These are phyloP conservation scores for Epistrophe grossulariae DNA, from an alignment of 2,888 invertebrate genomes.

Conservation along the genomic window DNA sequence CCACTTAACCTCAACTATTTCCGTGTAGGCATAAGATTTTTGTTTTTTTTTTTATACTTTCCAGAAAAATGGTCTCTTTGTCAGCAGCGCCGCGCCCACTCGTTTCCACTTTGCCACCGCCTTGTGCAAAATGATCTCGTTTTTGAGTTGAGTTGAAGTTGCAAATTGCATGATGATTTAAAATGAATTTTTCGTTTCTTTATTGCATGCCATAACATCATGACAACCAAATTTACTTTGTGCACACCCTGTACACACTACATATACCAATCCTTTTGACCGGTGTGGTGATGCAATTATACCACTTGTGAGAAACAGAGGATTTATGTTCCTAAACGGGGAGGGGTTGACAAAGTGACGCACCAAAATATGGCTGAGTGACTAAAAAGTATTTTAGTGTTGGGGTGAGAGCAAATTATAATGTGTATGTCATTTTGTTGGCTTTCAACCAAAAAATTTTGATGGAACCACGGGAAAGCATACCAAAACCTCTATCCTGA, in stretches of 20 bases:
- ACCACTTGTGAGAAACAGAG: conserved; percentile 41
- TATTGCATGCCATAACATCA: conserved; percentile 32
- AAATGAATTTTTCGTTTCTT: conserved; percentile 27
- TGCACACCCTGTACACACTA: conserved; percentile 23
- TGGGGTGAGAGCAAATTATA: conserved; percentile 51
- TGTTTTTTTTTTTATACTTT: conserved; percentile 18
- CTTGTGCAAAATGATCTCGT: conserved; percentile 32
- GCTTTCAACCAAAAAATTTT: conserved; percentile 63
- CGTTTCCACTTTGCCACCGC: conserved; percentile 8
- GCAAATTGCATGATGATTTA: conserved; percentile 54
- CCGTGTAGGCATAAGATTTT: conserved; percentile 56
- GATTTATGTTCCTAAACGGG: not conserved
- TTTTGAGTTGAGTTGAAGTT: conserved; percentile 44
- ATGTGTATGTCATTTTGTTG: conserved; percentile 58
- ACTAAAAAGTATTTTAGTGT: conserved; percentile 56
- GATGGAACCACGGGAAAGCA: conserved; percentile 30
- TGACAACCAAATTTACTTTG: conserved; percentile 42
- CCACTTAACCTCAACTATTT: conserved; percentile 64
- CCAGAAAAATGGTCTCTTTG: conserved; percentile 53
- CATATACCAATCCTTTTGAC: conserved; percentile 36
- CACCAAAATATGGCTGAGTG: conserved; percentile 46
- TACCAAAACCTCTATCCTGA: conserved; percentile 12
- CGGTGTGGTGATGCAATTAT: conserved; percentile 50
- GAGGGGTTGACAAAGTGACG: conserved; percentile 36
- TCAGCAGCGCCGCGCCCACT: conserved; percentile 50